Evolutionary conservation across 2,113 vertebrate genomes (phyloP).

Genomic region (Antechinus flavipes): DNA sequence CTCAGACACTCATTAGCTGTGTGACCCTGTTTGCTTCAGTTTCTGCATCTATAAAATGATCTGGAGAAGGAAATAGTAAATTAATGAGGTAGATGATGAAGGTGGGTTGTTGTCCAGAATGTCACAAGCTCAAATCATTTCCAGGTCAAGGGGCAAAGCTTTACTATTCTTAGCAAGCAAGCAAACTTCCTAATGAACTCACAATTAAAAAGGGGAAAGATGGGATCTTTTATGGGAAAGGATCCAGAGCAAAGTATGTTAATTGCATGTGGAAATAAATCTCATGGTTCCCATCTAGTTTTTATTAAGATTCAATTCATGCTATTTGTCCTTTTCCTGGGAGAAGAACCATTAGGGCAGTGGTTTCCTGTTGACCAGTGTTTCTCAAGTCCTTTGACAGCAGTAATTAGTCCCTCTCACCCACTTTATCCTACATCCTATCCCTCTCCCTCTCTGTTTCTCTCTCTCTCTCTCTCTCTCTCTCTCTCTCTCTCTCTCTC

Average conservation of each 20-base stretch:
- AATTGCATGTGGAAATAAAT: no score
- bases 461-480: no score
- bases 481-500: no score
- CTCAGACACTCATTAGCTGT: background rate
- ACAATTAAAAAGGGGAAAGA: no score
- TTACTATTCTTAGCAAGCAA: no score
- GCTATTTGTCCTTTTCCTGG: background rate
- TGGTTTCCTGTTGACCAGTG: background rate
- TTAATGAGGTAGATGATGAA: no score
- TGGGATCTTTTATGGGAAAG: no score
- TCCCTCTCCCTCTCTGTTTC: background rate
- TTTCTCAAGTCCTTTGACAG: background rate
- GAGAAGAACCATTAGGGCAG: background rate
- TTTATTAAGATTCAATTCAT: background rate
- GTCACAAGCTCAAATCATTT: no score
- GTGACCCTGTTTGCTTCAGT: background rate
- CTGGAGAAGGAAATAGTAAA: background rate
- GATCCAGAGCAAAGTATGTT: background rate
- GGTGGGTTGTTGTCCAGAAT: no score
- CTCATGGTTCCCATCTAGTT: background rate
- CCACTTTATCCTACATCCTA: conserved; percentile 2
- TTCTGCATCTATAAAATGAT: background rate
- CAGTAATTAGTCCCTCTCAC: background rate
- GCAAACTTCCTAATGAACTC: no score
- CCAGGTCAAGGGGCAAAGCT: no score